Conservation (phyloP, 2,113 vertebrate species). For the Orcinus orca region DNA sequence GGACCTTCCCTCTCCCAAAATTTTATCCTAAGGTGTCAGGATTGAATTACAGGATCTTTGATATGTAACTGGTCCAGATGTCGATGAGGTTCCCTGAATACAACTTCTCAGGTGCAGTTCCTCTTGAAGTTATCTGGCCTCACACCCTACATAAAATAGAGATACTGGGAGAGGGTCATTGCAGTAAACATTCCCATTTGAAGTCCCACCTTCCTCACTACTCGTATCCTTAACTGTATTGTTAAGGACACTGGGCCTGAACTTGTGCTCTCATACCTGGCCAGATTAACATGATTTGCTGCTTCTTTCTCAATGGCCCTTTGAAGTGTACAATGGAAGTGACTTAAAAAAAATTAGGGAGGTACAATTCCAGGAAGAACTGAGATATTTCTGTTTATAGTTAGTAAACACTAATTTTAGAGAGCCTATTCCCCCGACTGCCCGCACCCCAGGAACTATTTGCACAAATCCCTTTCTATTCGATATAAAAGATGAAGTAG, state of each 20-base stretch:
- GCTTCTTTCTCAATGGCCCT: not conserved
- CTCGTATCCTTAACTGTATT: not conserved
- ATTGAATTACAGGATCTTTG: not conserved
- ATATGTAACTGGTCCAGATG: not conserved
- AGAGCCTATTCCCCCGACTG: not conserved
- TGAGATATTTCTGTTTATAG: not conserved
- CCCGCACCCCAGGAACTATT: not conserved
- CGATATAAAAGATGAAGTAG: not conserved
- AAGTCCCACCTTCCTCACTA: not conserved
- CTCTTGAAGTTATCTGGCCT: not conserved
- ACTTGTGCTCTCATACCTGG: not conserved
- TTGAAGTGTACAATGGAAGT: not conserved
- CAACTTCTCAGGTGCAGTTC: not conserved
- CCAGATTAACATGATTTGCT: not conserved
- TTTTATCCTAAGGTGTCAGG: not conserved
- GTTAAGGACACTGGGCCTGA: not conserved
- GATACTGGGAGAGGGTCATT: not conserved
- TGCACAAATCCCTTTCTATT: not conserved
- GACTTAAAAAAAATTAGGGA: not conserved
- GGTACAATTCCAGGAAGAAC: not conserved
- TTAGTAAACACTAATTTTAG: not conserved
- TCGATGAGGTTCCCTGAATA: not conserved
- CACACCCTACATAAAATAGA: not conserved
- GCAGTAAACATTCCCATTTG: not conserved
- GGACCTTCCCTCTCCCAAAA: fast-evolving